These are phyloP conservation scores for Pristiophorus japonicus DNA, from an alignment of 2,113 vertebrate genomes.

Conservation along the genomic window DNA sequence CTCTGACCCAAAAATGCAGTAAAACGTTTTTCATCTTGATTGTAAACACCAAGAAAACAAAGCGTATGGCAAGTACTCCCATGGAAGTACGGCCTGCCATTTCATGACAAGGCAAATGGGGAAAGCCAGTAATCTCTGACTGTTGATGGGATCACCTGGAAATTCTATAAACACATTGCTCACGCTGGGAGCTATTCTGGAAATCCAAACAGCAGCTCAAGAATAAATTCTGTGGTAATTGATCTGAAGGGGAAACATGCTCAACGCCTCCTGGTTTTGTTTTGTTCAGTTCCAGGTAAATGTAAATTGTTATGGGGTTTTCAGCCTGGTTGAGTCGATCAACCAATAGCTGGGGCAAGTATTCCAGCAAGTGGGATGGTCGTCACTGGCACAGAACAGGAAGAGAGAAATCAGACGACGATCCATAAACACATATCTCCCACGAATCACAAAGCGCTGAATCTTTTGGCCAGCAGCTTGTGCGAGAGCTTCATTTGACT, in stretches of 20 bases:
- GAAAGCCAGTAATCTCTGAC: not conserved
- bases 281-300: not conserved
- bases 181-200: not conserved
- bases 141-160: not conserved
- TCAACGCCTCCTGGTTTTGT: not conserved
- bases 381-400: not conserved
- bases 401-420: not conserved
- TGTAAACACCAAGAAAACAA: too few relatives aligned
- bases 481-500: not conserved
- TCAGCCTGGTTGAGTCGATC: not conserved
- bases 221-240: not conserved
- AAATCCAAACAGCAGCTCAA: not conserved
- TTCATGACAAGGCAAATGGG: not conserved
- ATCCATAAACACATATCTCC: not conserved
- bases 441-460: not conserved
- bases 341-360: not conserved
- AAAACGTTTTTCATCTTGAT: not conserved
- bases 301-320: not conserved
- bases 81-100: not conserved
- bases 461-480: not conserved
- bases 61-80: too few relatives aligned
- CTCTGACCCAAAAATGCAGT: not conserved
- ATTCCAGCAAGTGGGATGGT: not conserved
- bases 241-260: not conserved
- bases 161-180: not conserved